Percentiles rank a stretch among this genome's conserved stretches.
phyloP scores from a whole-genome alignment of 2,888 invertebrate genomes.

The Athetis lepigone region DNA sequence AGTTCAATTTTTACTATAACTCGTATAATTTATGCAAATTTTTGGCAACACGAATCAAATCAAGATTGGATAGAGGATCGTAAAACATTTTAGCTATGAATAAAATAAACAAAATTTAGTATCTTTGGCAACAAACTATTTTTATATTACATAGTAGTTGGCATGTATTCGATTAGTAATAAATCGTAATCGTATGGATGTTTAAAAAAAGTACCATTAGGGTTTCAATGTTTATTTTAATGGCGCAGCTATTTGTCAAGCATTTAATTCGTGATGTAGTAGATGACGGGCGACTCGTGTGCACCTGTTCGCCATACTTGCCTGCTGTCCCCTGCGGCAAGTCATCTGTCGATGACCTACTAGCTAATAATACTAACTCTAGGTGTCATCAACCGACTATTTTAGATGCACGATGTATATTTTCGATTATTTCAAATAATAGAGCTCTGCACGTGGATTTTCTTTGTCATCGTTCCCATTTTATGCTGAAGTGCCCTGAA shows the following conservation, averaged over 20 bases:
- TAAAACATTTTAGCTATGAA: constrained; percentile 42
- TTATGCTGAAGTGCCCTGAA: not conserved
- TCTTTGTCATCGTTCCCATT: constrained; percentile 25
- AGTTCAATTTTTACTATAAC: constrained; percentile 61
- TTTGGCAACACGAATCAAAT: constrained; percentile 68
- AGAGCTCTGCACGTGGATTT: constrained; percentile 27
- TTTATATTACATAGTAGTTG: constrained; percentile 8
- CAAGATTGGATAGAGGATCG: constrained; percentile 60
- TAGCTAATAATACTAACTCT: constrained; percentile 52
- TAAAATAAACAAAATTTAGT: constrained; percentile 41
- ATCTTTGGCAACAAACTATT: constrained; percentile 12
- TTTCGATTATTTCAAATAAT: constrained; percentile 27
- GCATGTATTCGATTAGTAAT: constrained; percentile 11
- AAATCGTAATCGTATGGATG: constrained; percentile 30
- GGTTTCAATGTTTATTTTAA: constrained; percentile 33
- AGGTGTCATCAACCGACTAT: constrained; percentile 60
- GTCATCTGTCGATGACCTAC: constrained; percentile 58
- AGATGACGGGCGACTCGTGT: constrained; percentile 38
- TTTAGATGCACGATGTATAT: constrained; percentile 45
- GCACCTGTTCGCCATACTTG: constrained; percentile 50
- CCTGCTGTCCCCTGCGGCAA: constrained; percentile 56
- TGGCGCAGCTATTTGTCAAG: constrained; percentile 43
- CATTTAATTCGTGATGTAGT: constrained; percentile 47
- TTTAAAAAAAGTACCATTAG: constrained; percentile 21
- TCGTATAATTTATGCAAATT: constrained; percentile 65